phyloP scores from a whole-genome alignment of 2,113 vertebrate species.

The Vulpes ferrilata region DNA sequence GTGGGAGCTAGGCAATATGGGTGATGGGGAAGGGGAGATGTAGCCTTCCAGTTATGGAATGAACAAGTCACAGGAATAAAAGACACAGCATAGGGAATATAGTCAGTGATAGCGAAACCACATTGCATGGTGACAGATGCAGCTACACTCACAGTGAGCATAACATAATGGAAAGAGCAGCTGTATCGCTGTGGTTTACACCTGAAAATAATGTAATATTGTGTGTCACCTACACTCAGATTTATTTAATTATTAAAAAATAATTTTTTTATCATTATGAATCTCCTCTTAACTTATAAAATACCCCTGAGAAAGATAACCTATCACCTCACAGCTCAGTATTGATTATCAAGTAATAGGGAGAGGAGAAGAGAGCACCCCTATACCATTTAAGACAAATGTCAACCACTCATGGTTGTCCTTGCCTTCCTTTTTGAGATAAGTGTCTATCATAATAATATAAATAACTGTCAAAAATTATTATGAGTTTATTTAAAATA shows the following conservation, averaged over 20 bases:
- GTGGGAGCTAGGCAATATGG: neutral
- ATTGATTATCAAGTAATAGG: neutral
- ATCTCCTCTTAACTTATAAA: neutral
- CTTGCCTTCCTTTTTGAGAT: neutral
- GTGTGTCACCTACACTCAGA: neutral
- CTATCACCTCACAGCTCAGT: neutral
- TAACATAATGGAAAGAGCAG: neutral
- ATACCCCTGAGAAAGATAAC: neutral
- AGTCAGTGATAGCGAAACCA: neutral
- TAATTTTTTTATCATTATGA: neutral
- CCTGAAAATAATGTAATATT: neutral
- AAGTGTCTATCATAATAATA: neutral
- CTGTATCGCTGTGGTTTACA: neutral
- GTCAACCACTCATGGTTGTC: neutral
- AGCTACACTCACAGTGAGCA: neutral
- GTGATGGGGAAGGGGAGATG: neutral
- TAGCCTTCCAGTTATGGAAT: neutral
- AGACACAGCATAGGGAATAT: neutral
- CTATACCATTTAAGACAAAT: neutral
- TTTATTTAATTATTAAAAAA: neutral
- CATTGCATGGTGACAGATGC: neutral
- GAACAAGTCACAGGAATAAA: neutral
- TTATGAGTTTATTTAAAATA: slow-evolving; percentile 1
- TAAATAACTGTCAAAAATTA: neutral
- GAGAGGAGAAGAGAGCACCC: neutral